A percentile compares a stretch with the other conserved stretches of the same genome.
These are phyloP conservation scores for Trichopoda pennipes DNA, from an alignment of 2,888 invertebrate genomes.

Conservation along the genomic window DNA sequence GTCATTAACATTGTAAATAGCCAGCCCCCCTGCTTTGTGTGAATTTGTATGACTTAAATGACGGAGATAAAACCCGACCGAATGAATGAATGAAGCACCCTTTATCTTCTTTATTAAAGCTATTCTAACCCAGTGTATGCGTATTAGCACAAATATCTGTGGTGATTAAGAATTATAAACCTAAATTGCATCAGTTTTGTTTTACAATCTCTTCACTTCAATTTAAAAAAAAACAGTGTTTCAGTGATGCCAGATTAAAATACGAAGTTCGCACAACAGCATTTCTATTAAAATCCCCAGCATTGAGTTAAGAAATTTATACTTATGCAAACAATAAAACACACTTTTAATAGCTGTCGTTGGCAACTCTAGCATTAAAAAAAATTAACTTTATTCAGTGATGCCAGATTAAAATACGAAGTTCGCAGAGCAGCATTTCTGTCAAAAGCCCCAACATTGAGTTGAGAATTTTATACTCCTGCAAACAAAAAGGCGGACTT, in stretches of 20 bases:
- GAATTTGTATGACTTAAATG: constrained; percentile 10
- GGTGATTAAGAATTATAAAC: constrained; percentile 52
- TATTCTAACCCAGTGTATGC: background rate
- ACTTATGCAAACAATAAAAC: no score
- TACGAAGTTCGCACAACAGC: no score
- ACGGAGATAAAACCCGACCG: background rate
- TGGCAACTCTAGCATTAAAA: no score
- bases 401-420: no score
- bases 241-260: constrained; percentile 16
- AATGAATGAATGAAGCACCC: constrained; percentile 65
- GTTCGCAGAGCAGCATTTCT: no score
- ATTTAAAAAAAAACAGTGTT: background rate
- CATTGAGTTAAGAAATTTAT: no score
- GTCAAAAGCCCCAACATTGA: no score
- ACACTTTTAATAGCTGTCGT: no score
- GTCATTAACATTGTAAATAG: constrained; percentile 70
- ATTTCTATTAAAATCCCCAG: no score
- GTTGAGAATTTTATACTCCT: no score
- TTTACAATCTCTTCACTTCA: background rate
- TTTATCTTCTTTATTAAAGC: constrained; percentile 31
- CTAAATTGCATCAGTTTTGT: constrained; percentile 33
- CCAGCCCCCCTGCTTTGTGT: constrained; percentile 29
- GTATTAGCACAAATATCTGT: constrained; percentile 37
- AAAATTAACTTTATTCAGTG: no score
- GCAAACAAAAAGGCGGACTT: no score